A percentile compares a stretch with the other conserved stretches of the same genome.
Conservation (phyloP, 2,888 invertebrate genomes). For the Andrena praecox region DNA sequence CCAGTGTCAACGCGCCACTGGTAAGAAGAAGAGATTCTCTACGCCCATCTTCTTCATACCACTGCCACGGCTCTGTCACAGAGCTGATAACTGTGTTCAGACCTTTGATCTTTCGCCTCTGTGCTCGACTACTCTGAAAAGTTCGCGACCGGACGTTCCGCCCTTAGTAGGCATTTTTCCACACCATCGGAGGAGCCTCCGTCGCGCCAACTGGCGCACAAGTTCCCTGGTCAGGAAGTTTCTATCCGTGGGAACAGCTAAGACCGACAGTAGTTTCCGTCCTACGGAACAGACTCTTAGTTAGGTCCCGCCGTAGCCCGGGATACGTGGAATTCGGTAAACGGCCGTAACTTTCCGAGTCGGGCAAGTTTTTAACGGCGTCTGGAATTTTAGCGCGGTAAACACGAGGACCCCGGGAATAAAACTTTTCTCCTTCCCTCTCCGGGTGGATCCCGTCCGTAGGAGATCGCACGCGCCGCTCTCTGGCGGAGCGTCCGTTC, state of each 20-base stretch:
- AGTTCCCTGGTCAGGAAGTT: neutral
- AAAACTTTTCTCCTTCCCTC: slow-evolving; percentile 21
- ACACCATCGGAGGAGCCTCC: neutral
- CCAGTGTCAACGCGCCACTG: no score
- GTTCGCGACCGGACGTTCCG: neutral
- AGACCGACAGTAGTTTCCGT: slow-evolving; percentile 5
- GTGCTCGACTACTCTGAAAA: neutral
- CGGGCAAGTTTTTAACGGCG: slow-evolving; percentile 9
- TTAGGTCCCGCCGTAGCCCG: neutral
- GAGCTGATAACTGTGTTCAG: no score
- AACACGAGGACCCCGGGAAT: slow-evolving; percentile 22
- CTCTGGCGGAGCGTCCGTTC: slow-evolving; percentile 27
- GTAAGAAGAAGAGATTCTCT: no score
- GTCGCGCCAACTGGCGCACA: neutral
- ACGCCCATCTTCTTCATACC: no score
- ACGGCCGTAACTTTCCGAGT: slow-evolving; percentile 12
- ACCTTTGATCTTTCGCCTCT: no score
- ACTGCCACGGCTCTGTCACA: no score
- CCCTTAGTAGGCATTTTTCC: neutral
- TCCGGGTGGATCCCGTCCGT: neutral
- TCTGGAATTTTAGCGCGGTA: slow-evolving; percentile 12
- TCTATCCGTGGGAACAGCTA: neutral
- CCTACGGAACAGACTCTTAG: neutral
- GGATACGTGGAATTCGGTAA: slow-evolving; percentile 30
- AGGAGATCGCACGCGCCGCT: slow-evolving; percentile 17